Base-by-base conservation (phyloP, 1,140 invertebrate genomes). In the Eueides isabella region DNA sequence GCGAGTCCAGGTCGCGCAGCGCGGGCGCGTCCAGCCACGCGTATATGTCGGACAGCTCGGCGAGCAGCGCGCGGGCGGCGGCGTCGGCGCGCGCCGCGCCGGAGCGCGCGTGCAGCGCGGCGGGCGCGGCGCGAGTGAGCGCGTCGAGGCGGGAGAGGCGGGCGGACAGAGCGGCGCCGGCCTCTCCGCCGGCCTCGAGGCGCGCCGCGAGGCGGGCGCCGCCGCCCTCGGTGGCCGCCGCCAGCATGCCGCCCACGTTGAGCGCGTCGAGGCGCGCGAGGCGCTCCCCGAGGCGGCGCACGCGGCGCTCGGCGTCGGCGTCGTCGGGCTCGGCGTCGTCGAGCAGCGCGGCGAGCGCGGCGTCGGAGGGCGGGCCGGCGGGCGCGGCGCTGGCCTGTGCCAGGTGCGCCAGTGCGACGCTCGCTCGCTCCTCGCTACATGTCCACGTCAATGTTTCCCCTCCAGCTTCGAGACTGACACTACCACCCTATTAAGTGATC, bases 191-290 rank as follows among this genome's bases (percentile, higher is more conserved):
- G 61, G 72, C 83, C 35, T 85, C 86, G 0, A 87, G 86, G 6
- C 82, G 80, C 16, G 72, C 76, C 30, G 83, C 80, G 14, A 90
- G 82, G n/a, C 76, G 82, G 9, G 83, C 84, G 41, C 87, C 88
- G 14, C 86, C 89, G 48, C 85, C 84, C 72, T 88, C 86, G 7
- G 87, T 88, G 73, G 88, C 90, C 19, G 88, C 89, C 23, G 90
- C 89, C 33, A 91, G 81, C 88, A 92, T 91, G 73, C 88, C 90
- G 55, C 74, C 85, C 55, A 92, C 90, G 76, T 92, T 92, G 73
- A 88, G 83, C 28, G 88, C 87, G 72, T 92, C 90, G 26, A 91
- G 88, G 2, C 80, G 79, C 35, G 88, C 87, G 28, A 89, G 75
- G n/a, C 84, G 80, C 61, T 84, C 84, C 19, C 72, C 87, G 2